phyloP scores from a whole-genome alignment of 2,888 invertebrate species.

The Amphipoea oculea region DNA sequence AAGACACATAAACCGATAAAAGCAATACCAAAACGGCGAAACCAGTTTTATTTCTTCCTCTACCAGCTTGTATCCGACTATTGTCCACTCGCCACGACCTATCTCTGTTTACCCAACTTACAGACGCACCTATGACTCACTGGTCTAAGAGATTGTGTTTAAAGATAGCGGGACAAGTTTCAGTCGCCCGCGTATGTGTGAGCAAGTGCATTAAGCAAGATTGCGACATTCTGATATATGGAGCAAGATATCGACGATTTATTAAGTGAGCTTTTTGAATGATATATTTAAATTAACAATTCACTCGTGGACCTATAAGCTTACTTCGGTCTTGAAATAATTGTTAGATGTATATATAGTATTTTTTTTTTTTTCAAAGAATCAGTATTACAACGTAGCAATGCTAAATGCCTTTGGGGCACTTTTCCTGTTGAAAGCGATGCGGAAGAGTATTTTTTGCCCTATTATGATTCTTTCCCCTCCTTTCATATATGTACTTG shows the following conservation, averaged over 20 bases:
- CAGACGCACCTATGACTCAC: conserved; percentile 47
- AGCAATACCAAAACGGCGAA: no score
- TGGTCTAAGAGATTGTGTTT: conserved; percentile 56
- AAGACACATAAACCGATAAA: neutral
- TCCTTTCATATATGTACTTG: neutral
- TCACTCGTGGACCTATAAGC: neutral
- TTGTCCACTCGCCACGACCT: neutral
- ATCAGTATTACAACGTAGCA: neutral
- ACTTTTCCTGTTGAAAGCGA: neutral
- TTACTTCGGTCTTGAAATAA: no score
- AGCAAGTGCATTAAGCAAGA: conserved; percentile 55
- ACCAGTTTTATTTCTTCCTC: neutral
- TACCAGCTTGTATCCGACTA: neutral
- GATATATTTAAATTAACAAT: neutral
- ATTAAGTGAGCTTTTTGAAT: conserved; percentile 6
- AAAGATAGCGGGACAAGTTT: conserved; percentile 56
- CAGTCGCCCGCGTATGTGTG: conserved; percentile 52
- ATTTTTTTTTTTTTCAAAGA: neutral
- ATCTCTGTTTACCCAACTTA: conserved; percentile 38
- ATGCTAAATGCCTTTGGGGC: neutral
- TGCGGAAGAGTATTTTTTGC: no score
- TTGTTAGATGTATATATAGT: neutral
- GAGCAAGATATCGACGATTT: conserved; percentile 49
- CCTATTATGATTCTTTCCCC: neutral
- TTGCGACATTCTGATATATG: conserved; percentile 43